These are phyloP conservation scores for Unio pictorum DNA, from an alignment of 2,888 invertebrate genomes.

Conservation along the genomic window DNA sequence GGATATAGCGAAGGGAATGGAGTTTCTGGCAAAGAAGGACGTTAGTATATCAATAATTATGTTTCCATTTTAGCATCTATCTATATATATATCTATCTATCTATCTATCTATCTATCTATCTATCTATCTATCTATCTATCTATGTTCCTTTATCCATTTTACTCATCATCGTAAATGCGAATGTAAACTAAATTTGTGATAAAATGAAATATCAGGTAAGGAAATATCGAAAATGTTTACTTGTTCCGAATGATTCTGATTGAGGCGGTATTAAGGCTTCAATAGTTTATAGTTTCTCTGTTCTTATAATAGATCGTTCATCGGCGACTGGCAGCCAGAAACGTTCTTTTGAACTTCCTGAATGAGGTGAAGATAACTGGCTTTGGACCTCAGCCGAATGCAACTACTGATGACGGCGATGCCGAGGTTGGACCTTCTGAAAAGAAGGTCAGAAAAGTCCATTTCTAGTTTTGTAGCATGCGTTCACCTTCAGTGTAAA, in stretches of 20 bases:
- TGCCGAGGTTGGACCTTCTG: conserved; percentile 7
- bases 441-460: conserved; percentile 5
- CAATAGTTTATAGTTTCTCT: not conserved
- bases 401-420: conserved; percentile 17
- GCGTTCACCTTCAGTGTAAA: not conserved
- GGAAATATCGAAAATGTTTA: too few relatives aligned
- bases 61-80: too few relatives aligned
- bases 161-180: too few relatives aligned
- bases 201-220: too few relatives aligned
- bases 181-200: too few relatives aligned
- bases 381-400: conserved; percentile 43
- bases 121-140: too few relatives aligned
- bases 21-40: conserved; percentile 30
- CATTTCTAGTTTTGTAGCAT: not conserved
- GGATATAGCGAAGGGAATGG: conserved; percentile 36
- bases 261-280: too few relatives aligned
- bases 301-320: conserved; percentile 33
- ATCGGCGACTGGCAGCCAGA: conserved; percentile 47
- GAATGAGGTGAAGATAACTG: conserved; percentile 38
- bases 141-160: too few relatives aligned
- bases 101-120: too few relatives aligned
- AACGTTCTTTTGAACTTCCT: conserved; percentile 38
- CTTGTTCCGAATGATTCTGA: too few relatives aligned
- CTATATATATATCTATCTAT: too few relatives aligned
- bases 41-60: conserved; percentile 7